Conservation (phyloP, 2,888 invertebrate species). For the Neelides folsomi region DNA sequence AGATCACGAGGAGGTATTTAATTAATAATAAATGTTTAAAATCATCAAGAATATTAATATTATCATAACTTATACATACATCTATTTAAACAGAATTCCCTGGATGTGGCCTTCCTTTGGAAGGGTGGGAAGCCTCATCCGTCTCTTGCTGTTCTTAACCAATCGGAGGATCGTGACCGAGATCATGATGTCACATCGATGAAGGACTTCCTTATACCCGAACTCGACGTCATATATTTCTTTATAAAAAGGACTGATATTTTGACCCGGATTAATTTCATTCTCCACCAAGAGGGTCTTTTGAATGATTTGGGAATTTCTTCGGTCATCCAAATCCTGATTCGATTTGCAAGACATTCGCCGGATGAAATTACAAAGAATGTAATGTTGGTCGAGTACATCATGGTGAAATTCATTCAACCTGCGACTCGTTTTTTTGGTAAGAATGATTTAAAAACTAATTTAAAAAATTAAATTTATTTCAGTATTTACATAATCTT, state of each 20-base stretch:
- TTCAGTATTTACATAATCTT: too few relatives aligned
- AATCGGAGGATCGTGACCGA: constrained; percentile 43
- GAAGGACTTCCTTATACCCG: constrained; percentile 51
- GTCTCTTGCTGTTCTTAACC: constrained; percentile 36
- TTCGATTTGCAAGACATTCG: constrained; percentile 64
- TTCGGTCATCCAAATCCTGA: constrained; percentile 63
- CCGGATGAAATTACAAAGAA: constrained; percentile 37
- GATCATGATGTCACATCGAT: constrained; percentile 49
- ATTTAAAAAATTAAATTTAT: too few relatives aligned
- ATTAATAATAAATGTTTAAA: not conserved
- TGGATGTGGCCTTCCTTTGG: constrained; percentile 11
- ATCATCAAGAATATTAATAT: too few relatives aligned
- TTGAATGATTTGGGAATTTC: constrained; percentile 41
- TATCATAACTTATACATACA: too few relatives aligned
- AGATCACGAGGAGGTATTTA: constrained; percentile 20
- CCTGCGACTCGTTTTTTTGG: too few relatives aligned
- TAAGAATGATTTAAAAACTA: too few relatives aligned
- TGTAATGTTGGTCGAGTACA: constrained; percentile 7
- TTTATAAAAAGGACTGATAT: constrained; percentile 19
- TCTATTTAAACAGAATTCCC: too few relatives aligned
- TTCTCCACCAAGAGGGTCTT: constrained; percentile 10
- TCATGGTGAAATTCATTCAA: not conserved
- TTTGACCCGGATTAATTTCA: constrained; percentile 16
- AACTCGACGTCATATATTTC: constrained; percentile 51
- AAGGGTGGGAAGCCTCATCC: constrained; percentile 17